Percentiles rank a stretch among this genome's conserved stretches.
These are phyloP conservation scores for Pongo pygmaeus DNA, from an alignment of 2,113 vertebrate genomes.

Conservation along the genomic window DNA sequence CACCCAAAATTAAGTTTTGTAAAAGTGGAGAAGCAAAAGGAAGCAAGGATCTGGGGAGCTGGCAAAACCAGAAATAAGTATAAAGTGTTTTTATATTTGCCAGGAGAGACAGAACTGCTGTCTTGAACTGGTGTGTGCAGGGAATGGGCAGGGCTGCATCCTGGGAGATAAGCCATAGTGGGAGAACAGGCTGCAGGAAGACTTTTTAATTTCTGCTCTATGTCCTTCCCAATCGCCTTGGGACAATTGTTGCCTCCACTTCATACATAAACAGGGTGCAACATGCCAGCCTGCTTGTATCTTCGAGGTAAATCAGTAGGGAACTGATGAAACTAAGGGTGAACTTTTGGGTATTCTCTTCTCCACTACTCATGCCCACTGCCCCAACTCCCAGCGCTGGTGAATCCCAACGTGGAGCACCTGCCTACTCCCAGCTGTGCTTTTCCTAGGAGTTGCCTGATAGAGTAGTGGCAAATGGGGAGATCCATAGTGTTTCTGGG, in stretches of 20 bases:
- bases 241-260: background rate
- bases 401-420: background rate
- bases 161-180: background rate
- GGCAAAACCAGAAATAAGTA: background rate
- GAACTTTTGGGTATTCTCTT: background rate
- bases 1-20: background rate
- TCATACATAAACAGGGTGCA: background rate
- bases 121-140: background rate
- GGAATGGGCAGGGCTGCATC: background rate
- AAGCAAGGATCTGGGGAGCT: background rate
- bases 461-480: background rate
- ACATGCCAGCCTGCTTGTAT: background rate
- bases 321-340: background rate
- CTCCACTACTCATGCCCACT: background rate
- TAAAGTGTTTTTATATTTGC: background rate
- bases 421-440: background rate
- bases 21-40: background rate
- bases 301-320: too few relatives aligned
- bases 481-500: background rate
- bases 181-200: background rate
- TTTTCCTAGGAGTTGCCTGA: background rate
- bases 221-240: background rate
- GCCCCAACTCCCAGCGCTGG: background rate
- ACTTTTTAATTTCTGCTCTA: background rate
- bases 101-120: background rate